Evolutionary conservation across 2,797 vertebrate species (phyloP).

Genomic region (Eulemur albifrons): DNA sequence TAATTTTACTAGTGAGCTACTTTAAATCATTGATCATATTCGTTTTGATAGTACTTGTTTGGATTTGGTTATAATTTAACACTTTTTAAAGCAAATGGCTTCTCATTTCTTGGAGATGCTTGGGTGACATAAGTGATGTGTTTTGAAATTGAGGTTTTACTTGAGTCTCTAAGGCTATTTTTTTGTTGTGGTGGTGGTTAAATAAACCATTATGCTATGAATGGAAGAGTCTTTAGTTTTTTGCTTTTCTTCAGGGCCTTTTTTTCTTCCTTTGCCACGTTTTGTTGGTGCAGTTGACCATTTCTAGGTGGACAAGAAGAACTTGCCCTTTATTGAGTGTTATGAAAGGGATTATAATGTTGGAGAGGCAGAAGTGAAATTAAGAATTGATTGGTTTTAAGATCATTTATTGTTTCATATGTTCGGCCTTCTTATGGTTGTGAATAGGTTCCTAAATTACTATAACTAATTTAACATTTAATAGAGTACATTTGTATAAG

Average conservation of each 20-base stretch:
- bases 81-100: conserved; percentile 16
- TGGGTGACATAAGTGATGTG: neutral
- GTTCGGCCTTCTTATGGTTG: neutral
- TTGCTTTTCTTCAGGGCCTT: neutral
- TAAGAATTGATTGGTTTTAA: conserved; percentile 13
- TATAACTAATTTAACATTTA: neutral
- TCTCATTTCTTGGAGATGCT: neutral
- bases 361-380: neutral
- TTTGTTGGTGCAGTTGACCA: neutral
- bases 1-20: neutral
- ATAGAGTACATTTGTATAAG: neutral
- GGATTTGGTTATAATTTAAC: neutral
- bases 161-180: neutral
- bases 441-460: neutral
- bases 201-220: neutral
- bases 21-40: neutral
- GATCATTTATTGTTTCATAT: neutral
- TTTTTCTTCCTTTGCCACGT: neutral
- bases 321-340: neutral
- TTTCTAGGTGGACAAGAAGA: neutral
- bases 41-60: conserved; percentile 20
- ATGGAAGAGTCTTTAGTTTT: neutral
- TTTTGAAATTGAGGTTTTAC: conserved; percentile 2
- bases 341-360: neutral
- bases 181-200: neutral